Percentiles rank a stretch among this genome's conserved stretches.
Evolutionary conservation across 1,140 invertebrate species (phyloP).

Genomic region (Drosophila pachea): DNA sequence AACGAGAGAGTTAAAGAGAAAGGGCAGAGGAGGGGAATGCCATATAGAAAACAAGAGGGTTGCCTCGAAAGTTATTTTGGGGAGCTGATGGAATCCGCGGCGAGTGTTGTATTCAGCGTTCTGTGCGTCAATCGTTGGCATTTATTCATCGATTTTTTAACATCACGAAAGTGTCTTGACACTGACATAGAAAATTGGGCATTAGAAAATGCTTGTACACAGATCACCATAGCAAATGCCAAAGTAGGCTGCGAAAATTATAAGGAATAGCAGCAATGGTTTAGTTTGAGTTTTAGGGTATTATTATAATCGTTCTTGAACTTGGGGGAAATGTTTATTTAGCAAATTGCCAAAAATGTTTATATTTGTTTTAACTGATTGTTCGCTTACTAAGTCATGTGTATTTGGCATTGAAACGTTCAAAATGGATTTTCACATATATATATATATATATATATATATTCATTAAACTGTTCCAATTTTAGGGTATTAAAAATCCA

Average conservation of each 20-base stretch:
- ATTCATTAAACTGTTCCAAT: not conserved
- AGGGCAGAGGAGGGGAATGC: not conserved
- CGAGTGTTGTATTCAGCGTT: not conserved
- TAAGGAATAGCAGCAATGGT: too few relatives aligned
- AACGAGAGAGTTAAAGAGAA: not conserved
- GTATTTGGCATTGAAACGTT: conserved; percentile 32
- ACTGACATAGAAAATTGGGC: conserved; percentile 26
- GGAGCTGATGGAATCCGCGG: conserved; percentile 16
- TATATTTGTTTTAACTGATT: too few relatives aligned
- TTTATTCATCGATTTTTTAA: conserved; percentile 1
- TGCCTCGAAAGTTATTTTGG: conserved; percentile 15
- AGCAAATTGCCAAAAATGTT: too few relatives aligned
- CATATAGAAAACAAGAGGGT: conserved; percentile 9
- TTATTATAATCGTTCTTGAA: too few relatives aligned
- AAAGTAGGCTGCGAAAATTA: too few relatives aligned
- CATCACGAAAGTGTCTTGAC: conserved; percentile 6
- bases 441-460: not conserved
- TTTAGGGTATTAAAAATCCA: conserved; percentile 27
- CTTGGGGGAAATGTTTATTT: too few relatives aligned
- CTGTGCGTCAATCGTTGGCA: conserved; percentile 16
- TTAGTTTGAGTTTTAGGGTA: too few relatives aligned
- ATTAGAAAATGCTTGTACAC: too few relatives aligned
- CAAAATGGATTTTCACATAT: not conserved
- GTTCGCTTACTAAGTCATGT: not conserved
- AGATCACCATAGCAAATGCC: too few relatives aligned